phyloP scores from a whole-genome alignment of 2,113 vertebrate genomes.

The Apteryx owenii region DNA sequence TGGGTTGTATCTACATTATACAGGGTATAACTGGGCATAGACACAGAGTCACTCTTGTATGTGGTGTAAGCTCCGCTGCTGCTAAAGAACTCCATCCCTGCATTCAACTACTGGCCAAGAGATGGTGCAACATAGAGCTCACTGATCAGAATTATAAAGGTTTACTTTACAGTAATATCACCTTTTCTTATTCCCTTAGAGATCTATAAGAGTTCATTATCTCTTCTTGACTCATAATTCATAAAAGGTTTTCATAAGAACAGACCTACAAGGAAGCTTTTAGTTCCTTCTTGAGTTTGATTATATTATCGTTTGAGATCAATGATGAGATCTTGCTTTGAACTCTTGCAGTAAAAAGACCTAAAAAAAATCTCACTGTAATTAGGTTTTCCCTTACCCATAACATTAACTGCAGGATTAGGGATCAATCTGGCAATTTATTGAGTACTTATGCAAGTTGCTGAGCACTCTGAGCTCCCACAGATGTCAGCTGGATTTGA shows the following conservation, averaged over 20 bases:
- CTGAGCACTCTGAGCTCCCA: constrained; percentile 8
- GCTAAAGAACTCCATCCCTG: fast-evolving
- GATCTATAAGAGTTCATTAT: neutral
- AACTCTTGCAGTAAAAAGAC: constrained; percentile 40
- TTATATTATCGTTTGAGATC: constrained; percentile 16
- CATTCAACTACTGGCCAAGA: neutral
- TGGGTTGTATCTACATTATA: neutral
- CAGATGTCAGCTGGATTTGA: constrained; percentile 35
- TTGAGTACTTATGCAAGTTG: constrained; percentile 17
- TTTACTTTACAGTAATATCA: neutral
- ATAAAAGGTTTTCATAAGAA: constrained; percentile 27
- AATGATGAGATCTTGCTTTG: constrained; percentile 7
- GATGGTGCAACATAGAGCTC: neutral
- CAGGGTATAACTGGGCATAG: fast-evolving
- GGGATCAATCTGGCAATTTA: constrained; percentile 31
- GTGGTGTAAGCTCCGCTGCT: fast-evolving
- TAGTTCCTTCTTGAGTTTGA: constrained; percentile 3
- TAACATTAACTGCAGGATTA: constrained; percentile 34
- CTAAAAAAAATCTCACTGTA: neutral
- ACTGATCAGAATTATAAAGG: neutral
- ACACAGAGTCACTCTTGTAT: too few relatives aligned
- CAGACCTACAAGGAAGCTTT: neutral
- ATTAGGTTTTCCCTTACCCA: constrained; percentile 14
- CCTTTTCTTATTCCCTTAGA: neutral
- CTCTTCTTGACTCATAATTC: neutral